Conservation (phyloP, 2,113 vertebrate genomes). For the Poecile atricapillus region DNA sequence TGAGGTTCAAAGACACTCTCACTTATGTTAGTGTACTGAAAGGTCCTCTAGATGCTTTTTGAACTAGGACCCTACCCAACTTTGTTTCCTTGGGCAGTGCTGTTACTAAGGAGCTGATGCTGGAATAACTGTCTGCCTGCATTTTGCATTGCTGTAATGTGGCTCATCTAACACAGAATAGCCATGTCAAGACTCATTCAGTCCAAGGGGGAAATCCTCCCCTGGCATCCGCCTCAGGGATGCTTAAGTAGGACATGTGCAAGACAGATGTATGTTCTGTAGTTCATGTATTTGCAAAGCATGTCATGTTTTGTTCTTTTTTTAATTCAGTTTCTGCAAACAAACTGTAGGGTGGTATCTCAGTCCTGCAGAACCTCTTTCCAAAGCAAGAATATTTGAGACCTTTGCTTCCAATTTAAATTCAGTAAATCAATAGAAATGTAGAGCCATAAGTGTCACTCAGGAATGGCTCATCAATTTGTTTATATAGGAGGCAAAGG, state of each 20-base stretch:
- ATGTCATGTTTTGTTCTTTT: neutral
- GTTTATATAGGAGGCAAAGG: neutral
- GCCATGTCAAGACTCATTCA: neutral
- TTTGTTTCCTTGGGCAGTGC: conserved; percentile 5
- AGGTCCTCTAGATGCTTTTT: neutral
- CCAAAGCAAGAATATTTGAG: neutral
- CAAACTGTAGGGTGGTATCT: neutral
- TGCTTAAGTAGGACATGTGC: neutral
- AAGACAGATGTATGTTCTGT: neutral
- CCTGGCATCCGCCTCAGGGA: neutral
- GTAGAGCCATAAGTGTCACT: neutral
- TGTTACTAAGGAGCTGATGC: neutral
- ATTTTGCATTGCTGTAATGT: neutral
- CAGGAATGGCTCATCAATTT: neutral
- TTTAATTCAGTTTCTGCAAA: neutral
- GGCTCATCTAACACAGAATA: neutral
- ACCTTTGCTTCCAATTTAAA: neutral
- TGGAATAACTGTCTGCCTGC: conserved; percentile 11
- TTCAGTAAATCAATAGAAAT: neutral
- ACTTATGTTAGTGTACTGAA: neutral
- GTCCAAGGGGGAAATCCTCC: neutral
- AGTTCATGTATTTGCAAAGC: neutral
- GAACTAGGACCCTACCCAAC: neutral
- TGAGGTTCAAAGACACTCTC: neutral
- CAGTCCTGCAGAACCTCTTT: neutral